These are phyloP conservation scores for Caenorhabditis doughertyi DNA, from an alignment of 2,888 invertebrate species.

Conservation along the genomic window DNA sequence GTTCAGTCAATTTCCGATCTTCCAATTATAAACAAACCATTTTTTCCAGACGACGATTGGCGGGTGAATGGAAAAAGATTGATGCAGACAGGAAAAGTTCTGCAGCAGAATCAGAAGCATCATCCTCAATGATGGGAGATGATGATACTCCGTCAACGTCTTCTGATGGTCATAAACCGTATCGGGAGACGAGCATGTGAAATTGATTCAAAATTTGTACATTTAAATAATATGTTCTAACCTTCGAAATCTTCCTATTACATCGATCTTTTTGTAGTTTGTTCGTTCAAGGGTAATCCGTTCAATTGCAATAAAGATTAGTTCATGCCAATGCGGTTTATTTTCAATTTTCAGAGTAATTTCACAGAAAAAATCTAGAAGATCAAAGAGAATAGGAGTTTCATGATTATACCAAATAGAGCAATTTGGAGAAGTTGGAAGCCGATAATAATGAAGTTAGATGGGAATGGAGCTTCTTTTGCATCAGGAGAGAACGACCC, in stretches of 20 bases:
- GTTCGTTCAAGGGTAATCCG: conserved; percentile 54
- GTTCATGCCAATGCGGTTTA: neutral
- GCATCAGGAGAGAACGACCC: conserved; percentile 67
- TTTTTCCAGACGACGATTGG: conserved; percentile 65
- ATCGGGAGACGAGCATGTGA: conserved; percentile 64
- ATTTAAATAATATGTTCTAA: neutral
- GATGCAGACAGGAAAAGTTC: conserved; percentile 63
- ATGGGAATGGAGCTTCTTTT: conserved; percentile 36
- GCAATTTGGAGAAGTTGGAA: conserved; percentile 35
- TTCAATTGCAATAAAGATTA: conserved; percentile 57
- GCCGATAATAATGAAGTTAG: conserved; percentile 19
- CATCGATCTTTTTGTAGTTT: conserved; percentile 57
- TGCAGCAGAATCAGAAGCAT: conserved; percentile 59
- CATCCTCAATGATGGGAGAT: conserved; percentile 54
- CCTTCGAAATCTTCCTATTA: conserved; percentile 12
- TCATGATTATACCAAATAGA: conserved; percentile 13
- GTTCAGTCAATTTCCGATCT: neutral
- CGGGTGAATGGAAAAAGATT: conserved; percentile 68
- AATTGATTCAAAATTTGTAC: neutral
- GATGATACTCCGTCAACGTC: conserved; percentile 63
- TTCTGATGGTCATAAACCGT: conserved; percentile 60
- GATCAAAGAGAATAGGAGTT: conserved; percentile 1
- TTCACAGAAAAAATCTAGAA: conserved; percentile 1
- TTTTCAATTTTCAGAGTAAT: neutral
- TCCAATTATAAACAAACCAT: neutral